These are phyloP conservation scores for Lochmaea capreae DNA, from an alignment of 2,888 invertebrate genomes.

Conservation along the genomic window DNA sequence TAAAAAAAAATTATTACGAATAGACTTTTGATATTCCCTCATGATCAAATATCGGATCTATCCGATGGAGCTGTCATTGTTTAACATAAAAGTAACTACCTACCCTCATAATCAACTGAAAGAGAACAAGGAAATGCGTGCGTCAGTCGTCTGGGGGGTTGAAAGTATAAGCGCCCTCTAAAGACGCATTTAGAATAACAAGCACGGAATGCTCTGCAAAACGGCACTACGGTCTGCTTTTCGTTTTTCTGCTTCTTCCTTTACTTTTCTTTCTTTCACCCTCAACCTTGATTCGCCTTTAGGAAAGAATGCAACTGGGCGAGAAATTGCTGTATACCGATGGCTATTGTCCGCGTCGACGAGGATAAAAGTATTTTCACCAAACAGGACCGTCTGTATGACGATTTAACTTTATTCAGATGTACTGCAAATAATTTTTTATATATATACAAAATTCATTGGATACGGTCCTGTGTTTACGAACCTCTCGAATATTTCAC, in stretches of 20 bases:
- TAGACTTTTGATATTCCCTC: too few relatives aligned
- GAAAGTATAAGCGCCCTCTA: constrained; percentile 54
- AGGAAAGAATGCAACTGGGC: constrained; percentile 48
- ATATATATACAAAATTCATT: too few relatives aligned
- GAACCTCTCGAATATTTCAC: constrained; percentile 22
- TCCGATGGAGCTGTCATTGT: not conserved
- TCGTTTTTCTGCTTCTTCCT: constrained; percentile 25
- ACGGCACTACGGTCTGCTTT: constrained; percentile 41
- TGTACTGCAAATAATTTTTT: too few relatives aligned
- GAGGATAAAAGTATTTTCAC: constrained; percentile 22
- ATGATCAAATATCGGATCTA: not conserved
- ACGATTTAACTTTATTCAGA: too few relatives aligned
- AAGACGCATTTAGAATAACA: constrained; percentile 55
- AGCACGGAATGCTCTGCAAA: constrained; percentile 51
- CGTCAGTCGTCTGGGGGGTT: constrained; percentile 48
- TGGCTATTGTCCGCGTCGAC: constrained; percentile 40
- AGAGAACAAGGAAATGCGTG: constrained; percentile 44
- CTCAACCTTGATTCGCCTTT: constrained; percentile 29
- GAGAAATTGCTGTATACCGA: constrained; percentile 48
- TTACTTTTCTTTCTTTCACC: not conserved
- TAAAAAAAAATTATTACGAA: too few relatives aligned
- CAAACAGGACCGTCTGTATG: not conserved
- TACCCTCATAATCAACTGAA: constrained; percentile 26
- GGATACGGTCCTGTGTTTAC: not conserved
- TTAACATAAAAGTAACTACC: constrained; percentile 4